Evolutionary conservation across 2,888 invertebrate species (phyloP), one percentile per base, ranked within the genome.

Genomic region (Andrena flavipes): DNA sequence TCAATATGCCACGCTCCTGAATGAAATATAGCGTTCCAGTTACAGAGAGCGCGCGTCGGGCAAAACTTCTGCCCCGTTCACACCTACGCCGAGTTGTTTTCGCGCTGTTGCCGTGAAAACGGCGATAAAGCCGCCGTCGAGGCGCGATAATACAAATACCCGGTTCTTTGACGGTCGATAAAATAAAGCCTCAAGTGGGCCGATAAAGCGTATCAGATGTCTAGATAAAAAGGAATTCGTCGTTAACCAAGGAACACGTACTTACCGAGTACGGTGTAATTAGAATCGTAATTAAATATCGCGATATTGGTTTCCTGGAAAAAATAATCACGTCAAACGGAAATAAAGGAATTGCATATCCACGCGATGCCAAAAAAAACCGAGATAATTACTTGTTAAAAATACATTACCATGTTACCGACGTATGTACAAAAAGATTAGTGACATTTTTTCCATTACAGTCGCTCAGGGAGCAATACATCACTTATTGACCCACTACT

Each of bases 151-250:
- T 70, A 56, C 69, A 69, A 69, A 70, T 29, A 42, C 23, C 26
- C 10, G 7, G 2, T 42, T 42, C 23, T 20, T 10, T n/a, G 30
- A 76, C 63, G 23, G 62, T 75, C 62, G 62, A 69, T 76, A 56
- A 76, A 33, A 68, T 56, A 35, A 75, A 68, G 35, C 23, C 67
- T 48, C 3, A 16, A 23, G 42, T 42, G 6, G 20, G 20, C 23
- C 20, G 63, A 76, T 70, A 71, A 71, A 63, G 30, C 33, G 13
- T 64, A 76, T 76, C 71, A 62, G 23, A 33, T 59, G 13, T 49
- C 6, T 29, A 33, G 48, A 59, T 65, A 35, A 73, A 49, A 73
- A 20, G 65, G 64, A 54, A 62, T 29, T 29, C 73, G 51, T 70
- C 51, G 42, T 42, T 70, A 26, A 20, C 62, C 20, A 42, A 70